Percentiles rank a stretch among this genome's conserved stretches.
Conservation (phyloP, 1,140 invertebrate species). For the Piezodorus guildinii region DNA sequence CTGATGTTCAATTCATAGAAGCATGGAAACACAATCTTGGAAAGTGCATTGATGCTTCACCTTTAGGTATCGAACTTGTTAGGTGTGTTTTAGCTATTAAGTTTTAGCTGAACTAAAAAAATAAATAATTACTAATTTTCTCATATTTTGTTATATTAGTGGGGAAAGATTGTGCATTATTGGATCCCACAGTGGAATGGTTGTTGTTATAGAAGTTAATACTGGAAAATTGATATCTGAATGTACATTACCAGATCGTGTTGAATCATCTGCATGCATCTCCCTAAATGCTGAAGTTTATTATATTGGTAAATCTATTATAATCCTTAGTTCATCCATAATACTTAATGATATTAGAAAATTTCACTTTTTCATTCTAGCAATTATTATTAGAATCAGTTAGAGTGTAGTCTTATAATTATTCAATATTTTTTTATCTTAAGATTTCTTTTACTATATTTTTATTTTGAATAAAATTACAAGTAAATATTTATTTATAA, state of each 20-base stretch:
- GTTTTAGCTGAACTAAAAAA: constrained; percentile 21
- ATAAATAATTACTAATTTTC: constrained; percentile 26
- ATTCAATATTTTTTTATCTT: too few relatives aligned
- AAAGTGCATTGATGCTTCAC: constrained; percentile 61
- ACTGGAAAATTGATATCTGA: constrained; percentile 34
- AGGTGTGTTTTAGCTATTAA: constrained; percentile 33
- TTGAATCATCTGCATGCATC: constrained; percentile 44
- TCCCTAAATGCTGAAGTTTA: constrained; percentile 34
- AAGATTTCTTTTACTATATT: too few relatives aligned
- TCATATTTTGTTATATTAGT: constrained; percentile 32
- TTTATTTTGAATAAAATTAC: too few relatives aligned
- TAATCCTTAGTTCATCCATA: too few relatives aligned
- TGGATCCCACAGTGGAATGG: constrained; percentile 50
- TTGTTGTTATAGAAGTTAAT: constrained; percentile 40
- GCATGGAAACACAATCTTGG: constrained; percentile 47
- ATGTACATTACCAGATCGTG: constrained; percentile 38
- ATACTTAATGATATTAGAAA: too few relatives aligned
- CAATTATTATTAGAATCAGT: constrained; percentile 1
- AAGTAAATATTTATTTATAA: too few relatives aligned
- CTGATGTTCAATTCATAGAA: constrained; percentile 22
- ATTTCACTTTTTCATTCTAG: neutral
- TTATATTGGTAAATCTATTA: constrained; percentile 33
- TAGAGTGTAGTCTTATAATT: too few relatives aligned
- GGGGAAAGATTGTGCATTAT: constrained; percentile 34
- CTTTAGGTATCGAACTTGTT: constrained; percentile 40